Evolutionary conservation across 2,113 vertebrate genomes (phyloP), one percentile per base, ranked within the genome.

Genomic region (Callopanchax toddi): DNA sequence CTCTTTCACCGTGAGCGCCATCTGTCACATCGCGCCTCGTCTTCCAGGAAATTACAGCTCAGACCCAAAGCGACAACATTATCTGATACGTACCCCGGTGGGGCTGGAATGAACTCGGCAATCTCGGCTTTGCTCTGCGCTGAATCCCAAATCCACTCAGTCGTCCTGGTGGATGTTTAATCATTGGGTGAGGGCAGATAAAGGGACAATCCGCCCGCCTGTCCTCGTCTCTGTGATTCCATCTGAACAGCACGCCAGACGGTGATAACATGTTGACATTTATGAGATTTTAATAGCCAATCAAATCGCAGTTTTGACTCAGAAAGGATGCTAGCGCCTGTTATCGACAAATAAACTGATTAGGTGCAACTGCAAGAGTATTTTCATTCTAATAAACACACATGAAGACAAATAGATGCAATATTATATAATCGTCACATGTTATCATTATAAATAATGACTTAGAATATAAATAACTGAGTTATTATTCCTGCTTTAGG

Each of bases 11-110:
- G 23, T 34, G 64, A 83, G 77, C 71, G 32, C 69, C 80, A 77
- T 83, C 85, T 83, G 82, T 87, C 82, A 78, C 69, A 64, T 69
- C n/a, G 64, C 44, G 17, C 71, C 53, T 76, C 50, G 59, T 83
- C 78, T 79, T 79, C 77, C 82, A 77, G 83, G 80, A 81, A 79
- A 79, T 81, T 71, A 76, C 75, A 79, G 72, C 76, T 79, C 72
- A 58, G 64, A 75, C 62, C 5, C 0, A 68, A 69, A 77, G 79
- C 17, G 74, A 80, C 82, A 68, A 29, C 60, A 58, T 60, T 74
- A 83, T 85, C 73, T 34, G 77, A 78, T 76, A 36, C 54, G 71
- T 51, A 10, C 20, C 62, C 57, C 21, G 8, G 36, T 34, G 42
- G 74, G 66, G 61, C 44, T 2, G 49, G 61, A 37, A 74, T 51